phyloP scores from a whole-genome alignment of 2,797 vertebrate genomes.

The Coreius guichenoti region DNA sequence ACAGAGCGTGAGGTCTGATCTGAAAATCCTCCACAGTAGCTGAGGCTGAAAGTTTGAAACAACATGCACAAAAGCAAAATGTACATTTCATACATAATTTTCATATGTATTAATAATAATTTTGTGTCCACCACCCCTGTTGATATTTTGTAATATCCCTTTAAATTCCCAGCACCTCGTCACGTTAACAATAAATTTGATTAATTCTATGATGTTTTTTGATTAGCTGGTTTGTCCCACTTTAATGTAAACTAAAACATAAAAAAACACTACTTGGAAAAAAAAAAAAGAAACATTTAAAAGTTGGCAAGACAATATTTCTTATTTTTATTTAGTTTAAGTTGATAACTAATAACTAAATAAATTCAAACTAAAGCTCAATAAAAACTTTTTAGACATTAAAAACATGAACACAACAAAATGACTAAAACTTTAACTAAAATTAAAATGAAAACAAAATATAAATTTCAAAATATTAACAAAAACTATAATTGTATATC shows the following conservation, averaged over 20 bases:
- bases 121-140: background rate
- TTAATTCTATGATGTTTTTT: background rate
- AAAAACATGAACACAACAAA: background rate
- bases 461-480: background rate
- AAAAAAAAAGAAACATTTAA: background rate
- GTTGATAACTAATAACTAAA: no score
- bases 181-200: background rate
- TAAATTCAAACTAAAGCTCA: no score
- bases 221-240: background rate
- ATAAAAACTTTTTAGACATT: no score
- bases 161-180: background rate
- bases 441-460: background rate
- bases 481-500: background rate
- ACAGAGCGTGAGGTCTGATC: slow-evolving; percentile 93
- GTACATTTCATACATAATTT: background rate
- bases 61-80: slow-evolving; percentile 9
- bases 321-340: no score
- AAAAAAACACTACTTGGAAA: background rate
- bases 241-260: background rate
- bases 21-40: slow-evolving; percentile 97
- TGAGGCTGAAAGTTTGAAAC: slow-evolving; percentile 79
- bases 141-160: background rate
- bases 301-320: background rate
- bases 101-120: background rate
- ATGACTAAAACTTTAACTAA: background rate